Conservation (phyloP, 2,888 invertebrate species). For the Gari tellinella region DNA sequence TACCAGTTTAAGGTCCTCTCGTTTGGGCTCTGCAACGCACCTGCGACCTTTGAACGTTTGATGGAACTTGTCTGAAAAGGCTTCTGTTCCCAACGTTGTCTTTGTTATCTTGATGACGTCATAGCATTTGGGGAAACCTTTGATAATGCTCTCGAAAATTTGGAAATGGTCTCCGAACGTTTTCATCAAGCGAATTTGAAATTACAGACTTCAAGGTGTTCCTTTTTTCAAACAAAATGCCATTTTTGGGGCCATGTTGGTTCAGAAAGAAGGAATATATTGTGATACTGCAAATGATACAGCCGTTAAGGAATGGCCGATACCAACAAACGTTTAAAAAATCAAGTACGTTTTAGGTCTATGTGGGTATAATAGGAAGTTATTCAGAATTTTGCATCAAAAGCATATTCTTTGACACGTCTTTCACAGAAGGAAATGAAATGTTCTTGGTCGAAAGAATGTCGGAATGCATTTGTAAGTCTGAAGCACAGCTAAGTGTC, state of each 20-base stretch:
- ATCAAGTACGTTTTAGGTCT: slow-evolving; percentile 29
- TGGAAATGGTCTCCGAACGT: slow-evolving; percentile 30
- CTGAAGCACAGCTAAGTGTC: too few species aligned
- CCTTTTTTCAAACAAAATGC: slow-evolving; percentile 27
- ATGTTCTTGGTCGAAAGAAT: too few species aligned
- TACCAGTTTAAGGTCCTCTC: slow-evolving; percentile 52
- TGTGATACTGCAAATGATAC: slow-evolving; percentile 37
- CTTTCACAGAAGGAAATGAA: too few species aligned
- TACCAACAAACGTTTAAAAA: slow-evolving; percentile 17
- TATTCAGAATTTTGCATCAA: slow-evolving; percentile 29
- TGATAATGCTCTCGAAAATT: slow-evolving; percentile 12
- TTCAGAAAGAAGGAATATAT: slow-evolving; percentile 16
- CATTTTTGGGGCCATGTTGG: slow-evolving; percentile 40
- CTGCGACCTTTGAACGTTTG: slow-evolving; percentile 63
- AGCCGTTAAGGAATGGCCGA: slow-evolving; percentile 31
- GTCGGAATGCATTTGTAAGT: too few species aligned
- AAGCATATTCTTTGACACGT: too few species aligned
- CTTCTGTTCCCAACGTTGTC: slow-evolving; percentile 33
- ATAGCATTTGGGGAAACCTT: slow-evolving; percentile 31
- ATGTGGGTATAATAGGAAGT: slow-evolving; percentile 29
- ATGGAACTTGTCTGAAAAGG: slow-evolving; percentile 50
- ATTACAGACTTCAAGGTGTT: slow-evolving; percentile 41
- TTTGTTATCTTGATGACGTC: slow-evolving; percentile 48
- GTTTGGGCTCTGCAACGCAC: slow-evolving; percentile 53
- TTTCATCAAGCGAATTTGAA: slow-evolving; percentile 30